These are phyloP conservation scores for Rhegmatorhina hoffmannsi DNA, from an alignment of 2,113 vertebrate species.

Conservation along the genomic window DNA sequence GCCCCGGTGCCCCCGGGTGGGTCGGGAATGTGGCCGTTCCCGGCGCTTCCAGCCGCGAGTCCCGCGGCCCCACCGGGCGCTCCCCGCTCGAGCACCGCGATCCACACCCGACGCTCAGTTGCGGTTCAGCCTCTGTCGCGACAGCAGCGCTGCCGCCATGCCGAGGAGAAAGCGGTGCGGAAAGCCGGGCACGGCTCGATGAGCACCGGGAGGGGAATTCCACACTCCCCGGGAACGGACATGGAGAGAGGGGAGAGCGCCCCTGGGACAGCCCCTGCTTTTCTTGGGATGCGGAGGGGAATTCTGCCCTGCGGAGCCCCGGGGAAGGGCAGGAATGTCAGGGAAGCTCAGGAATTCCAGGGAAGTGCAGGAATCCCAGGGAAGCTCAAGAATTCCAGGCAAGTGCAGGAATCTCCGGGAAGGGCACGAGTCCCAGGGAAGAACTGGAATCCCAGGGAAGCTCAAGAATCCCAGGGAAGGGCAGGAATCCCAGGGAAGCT, in stretches of 20 bases:
- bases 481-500: neutral
- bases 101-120: neutral
- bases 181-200: neutral
- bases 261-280: neutral
- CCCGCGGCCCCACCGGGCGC: neutral
- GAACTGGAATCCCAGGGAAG: neutral
- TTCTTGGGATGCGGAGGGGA: neutral
- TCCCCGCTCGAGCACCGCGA: neutral
- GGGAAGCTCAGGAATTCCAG: too few relatives aligned
- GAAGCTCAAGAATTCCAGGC: neutral
- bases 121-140: neutral
- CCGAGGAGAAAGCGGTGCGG: neutral
- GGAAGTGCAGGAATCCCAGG: too few relatives aligned
- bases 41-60: neutral
- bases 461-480: too few relatives aligned
- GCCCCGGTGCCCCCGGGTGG: neutral
- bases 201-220: neutral
- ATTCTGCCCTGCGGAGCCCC: neutral
- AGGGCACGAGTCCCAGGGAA: neutral
- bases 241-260: neutral
- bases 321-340: neutral
- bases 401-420: too few relatives aligned
- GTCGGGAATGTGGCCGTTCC: neutral
- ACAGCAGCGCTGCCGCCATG: neutral
- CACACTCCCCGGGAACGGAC: neutral